These are phyloP conservation scores for Hetaerina americana DNA, from an alignment of 1,140 invertebrate genomes.

Conservation along the genomic window DNA sequence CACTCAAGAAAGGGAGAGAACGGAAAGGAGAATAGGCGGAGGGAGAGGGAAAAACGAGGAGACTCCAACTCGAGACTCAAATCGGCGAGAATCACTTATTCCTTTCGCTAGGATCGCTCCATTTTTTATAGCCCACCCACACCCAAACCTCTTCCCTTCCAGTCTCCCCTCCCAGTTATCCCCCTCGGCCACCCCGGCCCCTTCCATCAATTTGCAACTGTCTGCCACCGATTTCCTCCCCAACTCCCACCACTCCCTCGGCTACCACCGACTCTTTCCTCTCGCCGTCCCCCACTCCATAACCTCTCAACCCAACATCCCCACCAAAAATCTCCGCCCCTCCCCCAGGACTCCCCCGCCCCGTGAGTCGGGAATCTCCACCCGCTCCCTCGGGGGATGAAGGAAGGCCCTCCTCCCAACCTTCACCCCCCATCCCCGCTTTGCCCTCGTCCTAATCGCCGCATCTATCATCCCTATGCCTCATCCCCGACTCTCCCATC, in stretches of 20 bases:
- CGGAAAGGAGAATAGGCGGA: too few relatives aligned
- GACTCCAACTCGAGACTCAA: too few relatives aligned
- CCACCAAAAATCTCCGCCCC: background rate
- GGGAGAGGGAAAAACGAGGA: background rate
- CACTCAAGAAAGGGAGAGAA: too few relatives aligned
- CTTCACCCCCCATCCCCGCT: background rate
- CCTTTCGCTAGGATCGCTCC: background rate
- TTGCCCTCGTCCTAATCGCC: background rate
- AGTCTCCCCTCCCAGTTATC: too few relatives aligned
- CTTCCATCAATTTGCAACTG: background rate
- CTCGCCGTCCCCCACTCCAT: background rate
- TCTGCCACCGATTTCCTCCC: background rate
- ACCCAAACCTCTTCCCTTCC: too few relatives aligned
- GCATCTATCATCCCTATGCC: background rate
- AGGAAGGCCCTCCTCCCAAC: too few relatives aligned
- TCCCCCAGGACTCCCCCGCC: background rate
- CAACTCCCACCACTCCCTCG: background rate
- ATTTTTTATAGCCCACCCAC: slow-evolving; percentile 1
- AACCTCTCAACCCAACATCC: too few relatives aligned
- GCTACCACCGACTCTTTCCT: background rate
- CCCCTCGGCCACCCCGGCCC: background rate
- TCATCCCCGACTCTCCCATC: too few relatives aligned
- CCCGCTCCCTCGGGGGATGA: too few relatives aligned
- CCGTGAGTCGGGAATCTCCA: too few relatives aligned
- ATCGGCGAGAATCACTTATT: background rate